Base-by-base conservation (phyloP, 2,888 invertebrate genomes). In the Amiota mariae region DNA sequence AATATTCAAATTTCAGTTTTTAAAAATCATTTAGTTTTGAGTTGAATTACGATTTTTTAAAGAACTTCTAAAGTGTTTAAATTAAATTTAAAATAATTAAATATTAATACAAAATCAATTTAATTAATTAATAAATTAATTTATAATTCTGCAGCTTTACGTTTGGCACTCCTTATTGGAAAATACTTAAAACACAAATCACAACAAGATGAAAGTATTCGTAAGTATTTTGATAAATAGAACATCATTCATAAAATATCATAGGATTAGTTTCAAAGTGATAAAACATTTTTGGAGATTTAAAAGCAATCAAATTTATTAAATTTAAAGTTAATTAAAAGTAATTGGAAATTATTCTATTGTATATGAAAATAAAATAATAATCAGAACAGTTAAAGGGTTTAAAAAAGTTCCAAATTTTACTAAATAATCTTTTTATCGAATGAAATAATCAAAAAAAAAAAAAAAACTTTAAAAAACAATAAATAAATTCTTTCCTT, bases 141-240 rank as follows among this genome's bases (percentile, higher is more conserved):
- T 9, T 74, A 72, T 77, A 73, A 81, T 76, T 70, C 85, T 82
- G 74, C 80, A 82, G 85, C 82, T 81, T 80, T 79, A 80, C 72
- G 24, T 74, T 75, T 47, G 71, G 72, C 59, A 72, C 67, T 75
- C 74, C 48, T 73, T 70, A 59, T 72, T 70, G 49, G 20, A 67
- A 61, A 70, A 24, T 57, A 54, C 64, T 71, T 76, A 76, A 80
- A 79, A 73, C 76, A 78, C 75, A 78, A 79, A 59, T 63, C 79
- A 74, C 81, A 79, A 74, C 81, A 87, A 80, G 83, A 92, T 92
- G 92, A 92, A 91, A 89, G 86, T 90, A 87, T 90, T 92, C 90
- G 92, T 92, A 91, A 92, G 92, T 92, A 89, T 82, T 77, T 36
- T 36, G 36, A 36, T 6, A 36, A 36, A 6, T 36, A 70, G 51